Evolutionary conservation across 2,113 vertebrate genomes (phyloP).

Genomic region (Camarhynchus parvulus): DNA sequence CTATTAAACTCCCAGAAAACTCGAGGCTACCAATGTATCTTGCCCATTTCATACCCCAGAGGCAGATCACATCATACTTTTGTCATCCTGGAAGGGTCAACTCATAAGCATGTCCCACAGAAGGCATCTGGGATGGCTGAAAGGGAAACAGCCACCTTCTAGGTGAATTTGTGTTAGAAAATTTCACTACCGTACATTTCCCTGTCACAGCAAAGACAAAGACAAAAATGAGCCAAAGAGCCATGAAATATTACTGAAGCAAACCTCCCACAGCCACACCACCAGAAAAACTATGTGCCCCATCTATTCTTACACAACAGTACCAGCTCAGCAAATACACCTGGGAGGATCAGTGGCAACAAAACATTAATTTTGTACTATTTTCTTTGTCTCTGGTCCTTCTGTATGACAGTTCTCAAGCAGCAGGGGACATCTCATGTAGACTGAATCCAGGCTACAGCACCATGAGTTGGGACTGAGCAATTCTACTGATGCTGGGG

Average conservation of each 20-base stretch:
- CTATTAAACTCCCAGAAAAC: neutral
- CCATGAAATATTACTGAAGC: neutral
- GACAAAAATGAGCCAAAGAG: neutral
- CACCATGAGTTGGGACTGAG: neutral
- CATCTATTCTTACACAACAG: neutral
- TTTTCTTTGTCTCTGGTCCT: neutral
- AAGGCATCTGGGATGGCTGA: neutral
- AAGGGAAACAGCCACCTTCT: neutral
- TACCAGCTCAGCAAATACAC: neutral
- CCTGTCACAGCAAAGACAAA: neutral
- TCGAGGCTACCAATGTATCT: neutral
- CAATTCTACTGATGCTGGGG: neutral
- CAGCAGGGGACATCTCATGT: neutral
- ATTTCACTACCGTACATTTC: accelerated
- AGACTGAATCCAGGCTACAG: neutral
- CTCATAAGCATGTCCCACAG: neutral
- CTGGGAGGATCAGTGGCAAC: neutral
- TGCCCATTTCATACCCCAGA: neutral
- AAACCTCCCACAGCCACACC: neutral
- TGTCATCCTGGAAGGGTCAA: neutral
- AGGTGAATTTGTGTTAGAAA: neutral
- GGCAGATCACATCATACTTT: neutral
- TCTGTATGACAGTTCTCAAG: neutral
- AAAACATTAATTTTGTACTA: neutral
- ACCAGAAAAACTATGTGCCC: neutral